Conservation (phyloP, 2,797 vertebrate species). For the Brachyrhaphis roseni region DNA sequence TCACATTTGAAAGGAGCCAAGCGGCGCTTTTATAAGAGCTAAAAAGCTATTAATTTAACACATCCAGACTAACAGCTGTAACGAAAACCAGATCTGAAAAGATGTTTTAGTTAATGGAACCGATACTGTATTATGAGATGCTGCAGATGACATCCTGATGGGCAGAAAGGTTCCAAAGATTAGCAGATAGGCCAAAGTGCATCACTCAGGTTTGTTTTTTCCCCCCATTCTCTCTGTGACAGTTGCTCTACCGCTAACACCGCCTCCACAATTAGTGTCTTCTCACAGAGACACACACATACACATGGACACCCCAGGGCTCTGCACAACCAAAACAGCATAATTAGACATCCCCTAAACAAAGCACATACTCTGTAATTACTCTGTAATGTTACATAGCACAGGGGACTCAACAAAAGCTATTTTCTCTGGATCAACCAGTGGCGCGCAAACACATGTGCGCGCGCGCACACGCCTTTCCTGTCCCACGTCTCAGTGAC, state of each 20-base stretch:
- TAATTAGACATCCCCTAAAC: conserved; percentile 86
- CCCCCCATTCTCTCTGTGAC: conserved; percentile 45
- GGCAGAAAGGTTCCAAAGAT: conserved; percentile 34
- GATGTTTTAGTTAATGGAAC: conserved; percentile 9
- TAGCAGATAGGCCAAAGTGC: conserved; percentile 47
- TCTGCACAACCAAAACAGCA: conserved; percentile 80
- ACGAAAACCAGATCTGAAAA: conserved; percentile 2
- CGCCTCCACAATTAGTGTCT: conserved; percentile 78
- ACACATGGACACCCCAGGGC: conserved; percentile 73
- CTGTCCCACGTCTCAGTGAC: conserved; percentile 43
- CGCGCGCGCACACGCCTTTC: conserved; percentile 16
- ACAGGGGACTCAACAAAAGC: conserved; percentile 79
- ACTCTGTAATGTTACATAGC: conserved; percentile 81
- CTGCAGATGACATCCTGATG: conserved; percentile 18
- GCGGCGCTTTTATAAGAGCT: conserved; percentile 1
- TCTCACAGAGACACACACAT: conserved; percentile 51
- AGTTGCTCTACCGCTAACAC: conserved; percentile 74
- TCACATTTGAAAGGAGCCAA: conserved; percentile 1
- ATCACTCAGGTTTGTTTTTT: conserved; percentile 25
- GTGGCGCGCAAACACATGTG: conserved; percentile 28
- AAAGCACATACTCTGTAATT: conserved; percentile 86
- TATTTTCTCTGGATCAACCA: conserved; percentile 74
- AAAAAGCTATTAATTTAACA: conserved; percentile 13
- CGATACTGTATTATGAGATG: conserved; percentile 12
- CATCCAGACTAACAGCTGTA: conserved; percentile 5